Evolutionary conservation across 2,113 vertebrate genomes (phyloP), one percentile per base, ranked within the genome.

Genomic region (Circaetus cinerascens): DNA sequence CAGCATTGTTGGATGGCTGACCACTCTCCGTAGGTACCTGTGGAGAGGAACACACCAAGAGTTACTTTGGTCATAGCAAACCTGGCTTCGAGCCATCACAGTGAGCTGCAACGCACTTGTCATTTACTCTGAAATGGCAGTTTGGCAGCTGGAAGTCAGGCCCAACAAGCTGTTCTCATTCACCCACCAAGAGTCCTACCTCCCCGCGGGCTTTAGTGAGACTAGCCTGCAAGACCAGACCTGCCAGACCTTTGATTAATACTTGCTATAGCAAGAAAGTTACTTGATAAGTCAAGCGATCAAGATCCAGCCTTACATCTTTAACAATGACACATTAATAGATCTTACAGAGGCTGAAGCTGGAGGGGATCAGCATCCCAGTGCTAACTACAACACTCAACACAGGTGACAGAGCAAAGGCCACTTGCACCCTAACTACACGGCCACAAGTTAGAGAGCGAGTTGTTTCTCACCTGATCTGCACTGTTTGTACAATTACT

Each of bases 21-120:
- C 99, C 71, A 99, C 98, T 94, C 99, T 98, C 93, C 99, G 99
- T 40, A 99, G 98, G 89, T 99, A 99, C 96, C 99, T 99, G 27
- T 16, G 18, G 40, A 73, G 50, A 76, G 60, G 75, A 82, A 94
- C 6, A 9, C 3, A 22, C 25, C 48, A 19, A 10, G 12, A 53
- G 36, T 87, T 10, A 48, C 73, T 81, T 2, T 3, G 11, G 34
- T 13, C 15, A 46, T 1, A 71, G 25, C 56, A 82, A 74, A 74
- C 17, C 60, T 16, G 41, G 50, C 73, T 71, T 45, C 1, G 0
- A 86, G 59, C 29, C 68, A 60, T 2, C 29, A 7, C 83, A 10
- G 15, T 0, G 30, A 68, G 43, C 64, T 41, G 51, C 32, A 0
- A 38, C 16, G 30, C 2, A 0, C 38, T 46, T 6, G 15, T 50